Percentiles rank a stretch among this genome's conserved stretches.
Evolutionary conservation across 2,888 invertebrate species (phyloP).

Genomic region (Clusia tigrina): DNA sequence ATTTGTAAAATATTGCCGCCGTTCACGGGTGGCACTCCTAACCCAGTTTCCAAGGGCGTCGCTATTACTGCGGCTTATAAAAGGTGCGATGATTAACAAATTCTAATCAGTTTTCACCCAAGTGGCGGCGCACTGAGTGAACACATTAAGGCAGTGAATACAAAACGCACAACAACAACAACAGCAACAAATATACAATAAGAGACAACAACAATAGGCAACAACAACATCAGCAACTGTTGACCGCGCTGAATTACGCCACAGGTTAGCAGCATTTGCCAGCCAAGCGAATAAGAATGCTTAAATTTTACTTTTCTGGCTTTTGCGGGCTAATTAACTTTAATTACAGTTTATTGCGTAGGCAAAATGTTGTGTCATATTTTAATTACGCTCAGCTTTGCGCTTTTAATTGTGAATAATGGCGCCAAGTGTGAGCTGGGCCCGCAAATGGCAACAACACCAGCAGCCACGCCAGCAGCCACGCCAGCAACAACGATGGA

Average conservation of each 20-base stretch:
- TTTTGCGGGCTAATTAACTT: conserved; percentile 45
- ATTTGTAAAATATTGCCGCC: too few relatives aligned
- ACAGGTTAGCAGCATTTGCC: not conserved
- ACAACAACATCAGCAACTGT: not conserved
- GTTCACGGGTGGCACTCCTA: too few relatives aligned
- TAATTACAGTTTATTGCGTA: conserved; percentile 53
- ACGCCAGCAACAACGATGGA: not conserved
- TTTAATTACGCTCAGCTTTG: conserved; percentile 58
- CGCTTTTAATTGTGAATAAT: conserved; percentile 57
- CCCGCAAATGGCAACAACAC: not conserved
- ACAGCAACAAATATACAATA: not conserved
- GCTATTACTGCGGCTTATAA: not conserved
- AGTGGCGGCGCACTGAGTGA: too few relatives aligned
- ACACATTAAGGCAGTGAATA: too few relatives aligned
- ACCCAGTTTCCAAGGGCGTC: not conserved
- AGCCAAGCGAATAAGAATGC: not conserved
- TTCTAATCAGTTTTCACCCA: not conserved
- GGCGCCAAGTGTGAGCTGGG: conserved; percentile 29
- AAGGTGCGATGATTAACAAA: not conserved
- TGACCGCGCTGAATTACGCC: not conserved
- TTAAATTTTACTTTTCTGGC: conserved; percentile 15
- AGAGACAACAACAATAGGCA: not conserved
- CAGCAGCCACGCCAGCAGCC: not conserved
- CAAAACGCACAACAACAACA: not conserved
- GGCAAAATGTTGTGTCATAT: conserved; percentile 40